Conservation (phyloP, 2,888 invertebrate species). For the Panorpa germanica region DNA sequence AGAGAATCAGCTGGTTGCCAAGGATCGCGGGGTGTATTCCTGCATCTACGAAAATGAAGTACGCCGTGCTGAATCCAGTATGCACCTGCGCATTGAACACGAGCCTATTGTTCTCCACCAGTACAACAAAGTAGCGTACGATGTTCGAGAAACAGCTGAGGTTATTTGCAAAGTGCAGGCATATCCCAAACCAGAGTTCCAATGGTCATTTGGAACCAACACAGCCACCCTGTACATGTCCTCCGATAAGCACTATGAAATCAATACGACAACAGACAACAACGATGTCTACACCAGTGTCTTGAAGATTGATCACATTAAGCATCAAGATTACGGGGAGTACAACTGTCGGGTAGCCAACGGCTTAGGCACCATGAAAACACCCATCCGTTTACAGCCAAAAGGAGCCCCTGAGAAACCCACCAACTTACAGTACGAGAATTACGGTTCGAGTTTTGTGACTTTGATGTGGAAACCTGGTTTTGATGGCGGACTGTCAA, state of each 20-base stretch:
- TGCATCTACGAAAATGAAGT: conserved; percentile 83
- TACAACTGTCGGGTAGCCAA: conserved; percentile 81
- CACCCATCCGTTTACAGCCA: conserved; percentile 61
- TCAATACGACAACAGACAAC: conserved; percentile 59
- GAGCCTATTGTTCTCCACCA: conserved; percentile 72
- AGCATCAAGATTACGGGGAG: conserved; percentile 75
- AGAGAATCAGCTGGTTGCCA: conserved; percentile 57
- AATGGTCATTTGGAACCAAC: conserved; percentile 72
- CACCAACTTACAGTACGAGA: conserved; percentile 45
- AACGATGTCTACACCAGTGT: conserved; percentile 75
- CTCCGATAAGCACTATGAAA: conserved; percentile 71
- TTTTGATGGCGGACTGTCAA: conserved; percentile 74
- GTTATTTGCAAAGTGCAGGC: conserved; percentile 79
- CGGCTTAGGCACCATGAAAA: conserved; percentile 53
- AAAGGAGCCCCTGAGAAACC: conserved; percentile 81
- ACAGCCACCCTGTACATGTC: conserved; percentile 55
- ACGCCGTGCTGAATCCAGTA: conserved; percentile 68
- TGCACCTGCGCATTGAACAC: conserved; percentile 84
- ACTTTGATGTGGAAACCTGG: conserved; percentile 75
- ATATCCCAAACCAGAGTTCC: conserved; percentile 82
- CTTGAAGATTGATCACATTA: conserved; percentile 50
- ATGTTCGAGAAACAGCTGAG: conserved; percentile 65
- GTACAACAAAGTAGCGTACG: conserved; percentile 77
- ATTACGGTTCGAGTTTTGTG: conserved; percentile 61
- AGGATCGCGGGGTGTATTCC: conserved; percentile 72